Evolutionary conservation across 2,797 vertebrate genomes (phyloP).

Genomic region (Garrulus glandarius): DNA sequence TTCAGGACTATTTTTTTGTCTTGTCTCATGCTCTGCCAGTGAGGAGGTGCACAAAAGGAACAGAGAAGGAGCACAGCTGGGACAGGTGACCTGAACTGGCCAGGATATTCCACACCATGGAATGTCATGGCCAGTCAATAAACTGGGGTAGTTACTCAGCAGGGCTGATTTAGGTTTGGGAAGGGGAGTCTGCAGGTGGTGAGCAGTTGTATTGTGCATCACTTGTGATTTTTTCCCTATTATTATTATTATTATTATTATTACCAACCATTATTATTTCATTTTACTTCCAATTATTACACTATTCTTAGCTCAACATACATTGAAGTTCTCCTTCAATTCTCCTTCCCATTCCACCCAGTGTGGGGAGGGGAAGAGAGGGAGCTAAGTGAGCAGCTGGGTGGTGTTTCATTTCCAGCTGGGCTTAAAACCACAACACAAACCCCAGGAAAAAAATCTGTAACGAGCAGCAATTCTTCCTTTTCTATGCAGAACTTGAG

Average conservation of each 20-base stretch:
- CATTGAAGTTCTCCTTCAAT: background rate
- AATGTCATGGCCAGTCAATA: background rate
- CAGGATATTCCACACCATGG: background rate
- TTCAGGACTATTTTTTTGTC: background rate
- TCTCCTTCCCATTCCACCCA: background rate
- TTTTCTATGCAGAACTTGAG: background rate
- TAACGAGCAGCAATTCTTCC: background rate
- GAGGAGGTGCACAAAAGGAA: background rate
- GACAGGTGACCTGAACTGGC: background rate
- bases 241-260: accelerated
- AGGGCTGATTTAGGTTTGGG: background rate
- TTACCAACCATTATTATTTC: background rate
- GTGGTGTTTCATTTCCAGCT: background rate
- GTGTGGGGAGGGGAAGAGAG: background rate
- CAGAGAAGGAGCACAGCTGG: background rate
- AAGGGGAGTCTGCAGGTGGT: background rate
- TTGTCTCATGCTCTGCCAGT: background rate
- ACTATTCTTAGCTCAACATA: background rate
- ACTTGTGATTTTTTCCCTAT: background rate
- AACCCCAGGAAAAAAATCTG: background rate
- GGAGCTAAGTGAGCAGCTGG: background rate
- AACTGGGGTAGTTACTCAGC: background rate
- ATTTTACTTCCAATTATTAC: background rate
- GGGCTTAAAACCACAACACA: background rate
- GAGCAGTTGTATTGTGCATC: background rate